A percentile compares a stretch with the other conserved stretches of the same genome.
Conservation (phyloP, 2,888 invertebrate species). For the Diachrysia chrysitis region DNA sequence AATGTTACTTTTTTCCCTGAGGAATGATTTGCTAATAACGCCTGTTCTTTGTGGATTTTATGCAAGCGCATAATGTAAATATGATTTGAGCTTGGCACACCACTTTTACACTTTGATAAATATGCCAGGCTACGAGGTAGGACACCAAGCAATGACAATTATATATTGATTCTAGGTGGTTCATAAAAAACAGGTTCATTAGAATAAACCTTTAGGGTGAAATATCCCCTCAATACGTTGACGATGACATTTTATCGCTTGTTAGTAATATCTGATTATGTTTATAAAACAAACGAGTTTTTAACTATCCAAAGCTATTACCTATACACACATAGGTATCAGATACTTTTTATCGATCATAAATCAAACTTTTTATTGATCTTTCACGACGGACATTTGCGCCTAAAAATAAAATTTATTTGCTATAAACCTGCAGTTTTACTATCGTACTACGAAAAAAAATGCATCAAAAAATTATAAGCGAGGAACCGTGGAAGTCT, state of each 20-base stretch:
- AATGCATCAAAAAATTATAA: constrained; percentile 23
- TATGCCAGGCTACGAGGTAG: neutral
- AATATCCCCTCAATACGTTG: neutral
- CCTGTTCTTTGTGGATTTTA: neutral
- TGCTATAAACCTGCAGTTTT: neutral
- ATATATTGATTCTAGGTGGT: no score
- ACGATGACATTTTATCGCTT: neutral
- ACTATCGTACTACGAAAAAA: constrained; percentile 1
- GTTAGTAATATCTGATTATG: neutral
- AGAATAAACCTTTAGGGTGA: neutral
- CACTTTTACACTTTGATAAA: neutral
- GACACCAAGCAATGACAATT: no score
- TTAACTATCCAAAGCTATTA: constrained; percentile 4
- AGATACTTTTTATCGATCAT: neutral
- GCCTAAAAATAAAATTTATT: neutral
- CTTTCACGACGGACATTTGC: neutral
- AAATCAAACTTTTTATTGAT: neutral
- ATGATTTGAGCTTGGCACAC: neutral
- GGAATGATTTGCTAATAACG: neutral
- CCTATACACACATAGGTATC: neutral
- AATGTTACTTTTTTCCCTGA: neutral
- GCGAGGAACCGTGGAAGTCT: constrained; percentile 15
- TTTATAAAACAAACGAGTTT: neutral
- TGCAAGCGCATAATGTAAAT: neutral
- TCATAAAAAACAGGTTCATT: neutral